These are phyloP conservation scores for Cheilosia vulpina DNA, from an alignment of 2,888 invertebrate genomes.

Conservation along the genomic window DNA sequence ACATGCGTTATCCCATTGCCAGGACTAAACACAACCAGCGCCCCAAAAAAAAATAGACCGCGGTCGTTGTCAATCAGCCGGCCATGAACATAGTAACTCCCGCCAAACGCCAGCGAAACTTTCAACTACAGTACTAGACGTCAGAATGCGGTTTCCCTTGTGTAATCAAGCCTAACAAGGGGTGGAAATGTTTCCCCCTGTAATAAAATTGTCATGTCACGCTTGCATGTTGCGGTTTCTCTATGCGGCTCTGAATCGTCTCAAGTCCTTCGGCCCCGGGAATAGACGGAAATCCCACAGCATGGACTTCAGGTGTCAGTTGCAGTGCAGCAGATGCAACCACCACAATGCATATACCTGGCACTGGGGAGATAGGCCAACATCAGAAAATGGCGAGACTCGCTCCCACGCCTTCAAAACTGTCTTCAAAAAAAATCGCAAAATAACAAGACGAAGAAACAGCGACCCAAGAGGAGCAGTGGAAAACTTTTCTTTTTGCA, in stretches of 20 bases:
- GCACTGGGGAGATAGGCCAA: neutral
- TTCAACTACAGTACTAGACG: slow-evolving; percentile 16
- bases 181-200: slow-evolving; percentile 43
- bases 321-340: slow-evolving; percentile 8
- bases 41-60: too few species aligned
- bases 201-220: slow-evolving; percentile 58
- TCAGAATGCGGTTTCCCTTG: slow-evolving; percentile 60
- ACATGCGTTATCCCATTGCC: too few species aligned
- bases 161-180: slow-evolving; percentile 67
- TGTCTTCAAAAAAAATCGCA: slow-evolving; percentile 72
- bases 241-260: neutral
- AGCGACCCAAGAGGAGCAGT: slow-evolving; percentile 42
- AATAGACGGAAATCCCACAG: slow-evolving; percentile 27
- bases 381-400: slow-evolving; percentile 63
- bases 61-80: neutral
- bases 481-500: slow-evolving; percentile 29
- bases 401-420: slow-evolving; percentile 75
- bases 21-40: too few species aligned
- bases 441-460: slow-evolving; percentile 42
- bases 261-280: slow-evolving; percentile 12
- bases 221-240: slow-evolving; percentile 65
- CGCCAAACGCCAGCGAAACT: neutral
- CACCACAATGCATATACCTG: neutral
- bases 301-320: slow-evolving; percentile 35
- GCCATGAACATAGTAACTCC: neutral